Evolutionary conservation across 2,888 invertebrate genomes (phyloP), one percentile per base, ranked within the genome.

Genomic region (Idaea biselata): DNA sequence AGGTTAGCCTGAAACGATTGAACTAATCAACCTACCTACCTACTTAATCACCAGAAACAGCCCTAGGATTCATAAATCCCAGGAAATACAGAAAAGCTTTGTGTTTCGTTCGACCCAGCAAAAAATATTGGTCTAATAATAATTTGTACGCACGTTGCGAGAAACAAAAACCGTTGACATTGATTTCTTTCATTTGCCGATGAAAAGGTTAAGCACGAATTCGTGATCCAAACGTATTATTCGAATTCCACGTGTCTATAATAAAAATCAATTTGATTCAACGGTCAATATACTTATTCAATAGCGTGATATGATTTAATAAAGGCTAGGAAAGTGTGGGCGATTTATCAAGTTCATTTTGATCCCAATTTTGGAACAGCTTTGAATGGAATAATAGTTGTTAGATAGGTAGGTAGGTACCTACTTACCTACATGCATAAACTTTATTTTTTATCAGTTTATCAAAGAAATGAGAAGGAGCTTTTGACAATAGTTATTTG

Each of bases 281-380:
- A 56, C 56, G 56, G 58, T 68, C 69, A 67, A 68, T 69, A 62
- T n/a, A n/a, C n/a, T n/a, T n/a, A n/a, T 69, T 64, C 64, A 64
- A 68, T 65, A 62, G 68, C 72, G 72, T 72, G 72, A 68, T 72
- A 68, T 69, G 66, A 66, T 72, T 70, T 65, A 68, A 70, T 72
- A 68, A 70, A 60, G 57, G 65, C 60, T 18, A 55, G 44, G 18
- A 16, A 18, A 18, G 61, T 58, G 66, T 68, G 18, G 67, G 68
- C 33, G 68, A 68, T 61, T 64, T 66, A 68, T 70, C 68, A 72
- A 70, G 68, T 72, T 68, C 66, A 61, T 61, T 63, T 57, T 31
- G 63, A 61, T 59, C 60, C 55, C 58, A 61, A 63, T 60, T 62
- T 44, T 14, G 44, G 8, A 44, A 2, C 11, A 14, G 2, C 44